Evolutionary conservation across 2,113 vertebrate species (phyloP).

Genomic region (Holacanthus passer): DNA sequence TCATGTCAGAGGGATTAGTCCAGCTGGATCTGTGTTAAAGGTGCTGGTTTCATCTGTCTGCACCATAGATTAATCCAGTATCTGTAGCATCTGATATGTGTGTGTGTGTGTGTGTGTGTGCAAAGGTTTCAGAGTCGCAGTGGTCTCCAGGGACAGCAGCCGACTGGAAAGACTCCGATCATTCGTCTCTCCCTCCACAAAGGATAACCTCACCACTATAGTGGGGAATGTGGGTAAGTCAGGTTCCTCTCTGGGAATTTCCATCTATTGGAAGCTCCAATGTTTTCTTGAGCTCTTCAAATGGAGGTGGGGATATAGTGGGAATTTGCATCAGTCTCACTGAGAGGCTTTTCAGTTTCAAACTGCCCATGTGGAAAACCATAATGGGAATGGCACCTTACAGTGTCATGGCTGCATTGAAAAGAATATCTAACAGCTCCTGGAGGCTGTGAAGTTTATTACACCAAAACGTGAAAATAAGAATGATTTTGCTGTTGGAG

Average conservation of each 20-base stretch:
- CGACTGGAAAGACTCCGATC: constrained; percentile 83
- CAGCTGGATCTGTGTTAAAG: constrained; percentile 25
- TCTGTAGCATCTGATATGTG: constrained; percentile 14
- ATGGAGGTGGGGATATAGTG: neutral
- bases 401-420: neutral
- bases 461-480: too few relatives aligned
- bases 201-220: constrained; percentile 82
- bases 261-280: neutral
- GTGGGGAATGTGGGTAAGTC: constrained; percentile 87
- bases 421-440: neutral
- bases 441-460: neutral
- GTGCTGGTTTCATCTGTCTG: constrained; percentile 13
- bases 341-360: neutral
- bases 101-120: constrained; percentile 37
- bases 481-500: neutral
- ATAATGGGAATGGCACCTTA: neutral
- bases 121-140: constrained; percentile 86
- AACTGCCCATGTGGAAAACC: neutral
- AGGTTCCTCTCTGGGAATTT: neutral
- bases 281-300: neutral
- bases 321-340: neutral
- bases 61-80: neutral
- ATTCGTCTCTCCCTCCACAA: constrained; percentile 81
- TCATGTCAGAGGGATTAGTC: constrained; percentile 36
- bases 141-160: constrained; percentile 85